These are phyloP conservation scores for Stictonetta naevosa DNA, from an alignment of 2,113 vertebrate species.

Conservation along the genomic window DNA sequence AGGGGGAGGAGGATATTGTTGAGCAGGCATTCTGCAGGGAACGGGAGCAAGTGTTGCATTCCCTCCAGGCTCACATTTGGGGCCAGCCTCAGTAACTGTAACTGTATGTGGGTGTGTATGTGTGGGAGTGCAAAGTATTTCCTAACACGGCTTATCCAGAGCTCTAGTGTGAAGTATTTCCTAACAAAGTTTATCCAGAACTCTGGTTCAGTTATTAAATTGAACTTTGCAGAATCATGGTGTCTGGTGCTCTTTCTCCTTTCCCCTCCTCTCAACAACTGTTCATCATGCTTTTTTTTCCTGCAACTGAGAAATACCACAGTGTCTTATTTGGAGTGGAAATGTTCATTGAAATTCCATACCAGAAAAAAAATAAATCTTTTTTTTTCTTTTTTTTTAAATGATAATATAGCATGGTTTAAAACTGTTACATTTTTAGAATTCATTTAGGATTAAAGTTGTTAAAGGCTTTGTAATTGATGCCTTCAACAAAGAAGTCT, in stretches of 20 bases:
- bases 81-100: not conserved
- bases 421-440: not conserved
- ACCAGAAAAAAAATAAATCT: not conserved
- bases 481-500: not conserved
- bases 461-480: not conserved
- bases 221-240: not conserved
- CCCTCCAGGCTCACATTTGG: not conserved
- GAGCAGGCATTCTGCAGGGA: not conserved
- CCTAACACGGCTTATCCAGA: not conserved
- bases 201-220: conserved; percentile 36
- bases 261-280: not conserved
- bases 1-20: not conserved
- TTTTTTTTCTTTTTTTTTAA: too few relatives aligned
- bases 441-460: not conserved
- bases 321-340: not conserved
- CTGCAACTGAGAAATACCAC: not conserved
- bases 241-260: not conserved
- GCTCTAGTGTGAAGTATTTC: conserved; percentile 32
- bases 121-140: conserved; percentile 33
- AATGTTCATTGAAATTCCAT: not conserved
- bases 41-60: not conserved
- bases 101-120: not conserved
- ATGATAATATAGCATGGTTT: not conserved
- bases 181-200: not conserved
- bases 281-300: not conserved